These are phyloP conservation scores for Eremobia ochroleuca DNA, from an alignment of 2,888 invertebrate genomes.

Conservation along the genomic window DNA sequence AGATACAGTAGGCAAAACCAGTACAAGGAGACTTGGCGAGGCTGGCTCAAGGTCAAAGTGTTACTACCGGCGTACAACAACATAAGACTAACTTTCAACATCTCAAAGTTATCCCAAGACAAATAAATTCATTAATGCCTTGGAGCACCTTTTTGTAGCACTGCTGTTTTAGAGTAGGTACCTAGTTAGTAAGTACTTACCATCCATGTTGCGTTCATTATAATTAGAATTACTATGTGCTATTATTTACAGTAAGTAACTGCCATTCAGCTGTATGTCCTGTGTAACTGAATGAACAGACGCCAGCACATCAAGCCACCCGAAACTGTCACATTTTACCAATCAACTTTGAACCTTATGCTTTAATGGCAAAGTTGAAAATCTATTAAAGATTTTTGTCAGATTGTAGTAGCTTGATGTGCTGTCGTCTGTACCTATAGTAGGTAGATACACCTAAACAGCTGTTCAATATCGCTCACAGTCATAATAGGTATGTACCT, in stretches of 20 bases:
- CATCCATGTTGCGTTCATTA: neutral
- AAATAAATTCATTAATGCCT: neutral
- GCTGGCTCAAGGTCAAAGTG: neutral
- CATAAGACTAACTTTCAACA: neutral
- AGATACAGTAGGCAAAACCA: too few relatives aligned
- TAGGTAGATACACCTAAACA: neutral
- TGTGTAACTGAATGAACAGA: neutral
- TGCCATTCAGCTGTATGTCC: neutral
- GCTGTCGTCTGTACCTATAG: neutral
- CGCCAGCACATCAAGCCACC: too few relatives aligned
- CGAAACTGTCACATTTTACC: too few relatives aligned
- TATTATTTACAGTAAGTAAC: neutral
- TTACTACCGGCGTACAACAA: neutral
- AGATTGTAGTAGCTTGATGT: too few relatives aligned
- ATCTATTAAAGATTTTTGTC: too few relatives aligned
- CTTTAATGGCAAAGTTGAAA: too few relatives aligned
- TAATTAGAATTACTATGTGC: neutral
- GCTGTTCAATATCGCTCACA: constrained; percentile 12
- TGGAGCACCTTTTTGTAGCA: neutral
- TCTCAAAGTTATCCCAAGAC: neutral
- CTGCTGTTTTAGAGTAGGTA: neutral
- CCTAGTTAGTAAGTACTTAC: neutral
- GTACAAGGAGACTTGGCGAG: neutral
- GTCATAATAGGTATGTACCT: constrained; percentile 1
- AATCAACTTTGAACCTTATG: too few relatives aligned